Evolutionary conservation across 2,113 vertebrate species (phyloP).

Genomic region (Calcarius ornatus): DNA sequence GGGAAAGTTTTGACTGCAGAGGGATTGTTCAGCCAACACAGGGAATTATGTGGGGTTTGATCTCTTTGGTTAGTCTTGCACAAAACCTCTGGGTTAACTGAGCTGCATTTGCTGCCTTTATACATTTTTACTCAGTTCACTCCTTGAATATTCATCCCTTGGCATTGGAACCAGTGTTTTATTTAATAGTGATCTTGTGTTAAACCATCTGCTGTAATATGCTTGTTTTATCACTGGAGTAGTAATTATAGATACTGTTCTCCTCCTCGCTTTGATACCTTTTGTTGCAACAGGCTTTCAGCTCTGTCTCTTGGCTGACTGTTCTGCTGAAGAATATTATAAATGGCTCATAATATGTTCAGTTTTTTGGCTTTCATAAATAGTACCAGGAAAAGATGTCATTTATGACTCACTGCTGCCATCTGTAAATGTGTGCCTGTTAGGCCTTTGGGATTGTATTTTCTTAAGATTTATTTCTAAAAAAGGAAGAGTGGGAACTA

Average conservation of each 20-base stretch:
- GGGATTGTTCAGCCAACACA: background rate
- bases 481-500: background rate
- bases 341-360: conserved; percentile 18
- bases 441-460: background rate
- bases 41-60: background rate
- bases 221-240: conserved; percentile 34
- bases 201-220: conserved; percentile 41
- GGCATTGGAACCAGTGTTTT: background rate
- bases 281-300: conserved; percentile 56
- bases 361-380: conserved; percentile 44
- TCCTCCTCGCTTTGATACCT: conserved; percentile 32
- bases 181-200: conserved; percentile 17
- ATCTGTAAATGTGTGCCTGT: conserved; percentile 22
- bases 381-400: conserved; percentile 15
- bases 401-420: conserved; percentile 30
- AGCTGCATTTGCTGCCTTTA: background rate
- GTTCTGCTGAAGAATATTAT: conserved; percentile 21
- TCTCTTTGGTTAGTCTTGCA: background rate
- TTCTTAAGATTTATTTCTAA: conserved; percentile 15
- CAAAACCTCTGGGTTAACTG: background rate
- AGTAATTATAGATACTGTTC: conserved; percentile 32
- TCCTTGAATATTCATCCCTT: conserved; percentile 12
- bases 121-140: background rate
- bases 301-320: conserved; percentile 21
- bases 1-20: background rate